Evolutionary conservation across 2,113 vertebrate genomes (phyloP), one percentile per base, ranked within the genome.

Genomic region (Lamprotornis superbus): DNA sequence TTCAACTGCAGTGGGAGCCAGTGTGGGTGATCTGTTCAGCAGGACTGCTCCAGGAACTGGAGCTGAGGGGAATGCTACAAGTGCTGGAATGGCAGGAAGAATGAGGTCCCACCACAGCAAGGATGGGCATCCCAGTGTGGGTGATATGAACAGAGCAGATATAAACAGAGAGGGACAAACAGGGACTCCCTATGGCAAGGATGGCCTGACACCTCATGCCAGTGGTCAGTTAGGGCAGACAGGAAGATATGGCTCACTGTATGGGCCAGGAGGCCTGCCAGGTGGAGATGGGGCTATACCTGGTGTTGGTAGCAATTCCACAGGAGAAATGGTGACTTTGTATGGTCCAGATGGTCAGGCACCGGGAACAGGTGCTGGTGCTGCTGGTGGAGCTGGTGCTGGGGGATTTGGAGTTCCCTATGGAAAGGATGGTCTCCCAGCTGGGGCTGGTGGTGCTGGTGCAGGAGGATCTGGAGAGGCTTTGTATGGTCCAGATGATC

Each of bases 401-500:
- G 47, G 47, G 23, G 47, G 23, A 24, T 24, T 49, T 49, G 47
- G 47, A 24, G 4, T 12, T 49, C 22, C 47, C 3, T 47, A 22
- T 47, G 46, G 47, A 49, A 63, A n/a, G 15, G 76, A 70, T 70
- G 22, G 7, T 8, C 3, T 44, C 4, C 15, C 15, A 7, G 3
- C 1, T 28, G 65, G 61, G 0, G 49, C 14, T 49, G 47, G 5
- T 24, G 22, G 47, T 6, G 52, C 4, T 20, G 16, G 33, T 68
- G 10, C 28, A 47, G 46, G 44, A 0, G 52, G 17, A 12, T 0
- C 8, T n/a, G 67, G 61, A n/a, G n/a, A n/a, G n/a, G n/a, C n/a
- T n/a, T n/a, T n/a, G n/a, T n/a, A n/a, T n/a, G n/a, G n/a, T n/a
- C n/a, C n/a, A n/a, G n/a, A n/a, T n/a, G n/a, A n/a, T n/a, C n/a